Evolutionary conservation across 2,888 invertebrate species (phyloP), one percentile per base, ranked within the genome.

Genomic region (Eupithecia pulchellata): DNA sequence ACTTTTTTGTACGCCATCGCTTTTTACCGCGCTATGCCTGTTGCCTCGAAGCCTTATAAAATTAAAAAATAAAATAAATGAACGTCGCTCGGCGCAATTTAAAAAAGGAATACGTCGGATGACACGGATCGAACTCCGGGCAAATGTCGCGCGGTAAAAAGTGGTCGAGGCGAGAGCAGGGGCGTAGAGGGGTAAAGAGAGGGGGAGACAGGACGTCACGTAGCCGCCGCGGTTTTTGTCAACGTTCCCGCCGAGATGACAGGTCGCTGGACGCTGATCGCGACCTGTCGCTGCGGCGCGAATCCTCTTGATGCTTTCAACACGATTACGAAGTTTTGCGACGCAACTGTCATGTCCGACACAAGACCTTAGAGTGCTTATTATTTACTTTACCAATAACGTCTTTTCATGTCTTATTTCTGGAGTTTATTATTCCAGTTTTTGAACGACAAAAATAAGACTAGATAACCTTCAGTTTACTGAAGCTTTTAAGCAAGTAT

Each of bases 101-200:
- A 91, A 93, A 93, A 94, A 93, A 94, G 92, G 91, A 93, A 92
- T 92, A 93, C 90, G 93, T 92, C 92, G 91, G 92, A 93, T 93
- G 94, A 94, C 94, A 94, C 91, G 93, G 93, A 92, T 93, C 93
- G 94, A 94, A 94, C 94, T 93, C 94, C 91, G 93, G 94, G 94
- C 93, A 93, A 94, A 94, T 94, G 94, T 93, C 94, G 94, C 93
- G 91, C 90, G 87, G 90, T 93, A 93, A 94, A 94, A 94, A 94
- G 93, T 92, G 91, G 94, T 93, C 91, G 88, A 86, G 77, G 65
- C 61, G 74, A 52, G 80, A 25, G 67, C 30, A n/a, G 72, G 74
- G 64, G 76, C 57, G 69, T 68, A 75, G 72, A 64, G 73, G 77
- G 72, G 61, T 75, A 77, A 73, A 73, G 76, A n/a, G 70, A 72